Evolutionary conservation across 1,140 invertebrate species (phyloP).

Genomic region (Ganaspis sp.): DNA sequence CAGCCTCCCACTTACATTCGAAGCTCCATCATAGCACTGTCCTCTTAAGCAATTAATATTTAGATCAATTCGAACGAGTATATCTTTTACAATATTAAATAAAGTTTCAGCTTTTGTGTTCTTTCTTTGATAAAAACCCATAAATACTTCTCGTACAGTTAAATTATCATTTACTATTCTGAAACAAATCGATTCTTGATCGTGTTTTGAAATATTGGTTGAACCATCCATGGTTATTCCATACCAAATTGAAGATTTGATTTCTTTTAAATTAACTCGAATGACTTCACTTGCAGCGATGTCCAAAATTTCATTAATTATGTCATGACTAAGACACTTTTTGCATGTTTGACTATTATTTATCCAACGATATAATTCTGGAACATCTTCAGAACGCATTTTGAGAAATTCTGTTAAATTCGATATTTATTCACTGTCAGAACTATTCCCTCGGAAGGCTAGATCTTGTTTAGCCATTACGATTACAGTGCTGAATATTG

Average conservation of each 20-base stretch:
- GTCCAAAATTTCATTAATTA: conserved; percentile 42
- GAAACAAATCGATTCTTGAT: conserved; percentile 34
- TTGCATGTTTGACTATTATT: conserved; percentile 30
- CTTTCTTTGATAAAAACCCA: conserved; percentile 40
- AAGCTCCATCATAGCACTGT: conserved; percentile 50
- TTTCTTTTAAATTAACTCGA: conserved; percentile 28
- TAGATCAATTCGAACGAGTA: conserved; percentile 38
- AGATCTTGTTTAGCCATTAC: conserved; percentile 41
- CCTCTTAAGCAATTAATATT: conserved; percentile 43
- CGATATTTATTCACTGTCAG: conserved; percentile 37
- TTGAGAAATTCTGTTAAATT: conserved; percentile 39
- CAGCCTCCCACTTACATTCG: conserved; percentile 45
- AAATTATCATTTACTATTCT: conserved; percentile 35
- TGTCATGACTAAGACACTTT: conserved; percentile 39
- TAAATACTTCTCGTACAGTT: conserved; percentile 36
- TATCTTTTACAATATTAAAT: conserved; percentile 46
- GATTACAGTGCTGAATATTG: conserved; percentile 39
- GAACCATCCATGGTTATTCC: conserved; percentile 35
- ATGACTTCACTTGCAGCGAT: conserved; percentile 32
- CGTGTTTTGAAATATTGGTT: conserved; percentile 20
- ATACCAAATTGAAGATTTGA: conserved; percentile 34
- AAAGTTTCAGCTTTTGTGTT: conserved; percentile 47
- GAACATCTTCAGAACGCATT: conserved; percentile 32
- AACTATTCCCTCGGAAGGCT: conserved; percentile 39
- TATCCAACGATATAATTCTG: conserved; percentile 33